A percentile compares a stretch with the other conserved stretches of the same genome.
These are phyloP conservation scores for Serilophus lunatus DNA, from an alignment of 2,113 vertebrate genomes.

Conservation along the genomic window DNA sequence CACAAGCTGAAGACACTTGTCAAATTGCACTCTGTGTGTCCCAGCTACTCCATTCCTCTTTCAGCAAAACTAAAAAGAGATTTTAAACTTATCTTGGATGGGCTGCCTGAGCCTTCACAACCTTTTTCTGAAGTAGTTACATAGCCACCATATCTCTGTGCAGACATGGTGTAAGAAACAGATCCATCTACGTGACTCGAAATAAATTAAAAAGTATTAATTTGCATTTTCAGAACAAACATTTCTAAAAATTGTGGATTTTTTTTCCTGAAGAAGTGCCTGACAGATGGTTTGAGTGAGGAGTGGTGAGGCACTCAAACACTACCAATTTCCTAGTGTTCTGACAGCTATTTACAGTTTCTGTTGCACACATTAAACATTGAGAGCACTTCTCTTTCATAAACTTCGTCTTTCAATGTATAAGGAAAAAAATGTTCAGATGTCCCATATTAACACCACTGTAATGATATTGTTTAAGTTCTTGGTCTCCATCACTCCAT, in stretches of 20 bases:
- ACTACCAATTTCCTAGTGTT: conserved; percentile 59
- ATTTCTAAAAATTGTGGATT: conserved; percentile 58
- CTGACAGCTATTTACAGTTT: conserved; percentile 67
- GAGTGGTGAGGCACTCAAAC: conserved; percentile 54
- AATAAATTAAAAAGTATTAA: conserved; percentile 33
- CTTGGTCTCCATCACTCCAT: not conserved
- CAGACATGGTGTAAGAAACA: not conserved
- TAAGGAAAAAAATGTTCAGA: not conserved
- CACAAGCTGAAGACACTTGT: not conserved
- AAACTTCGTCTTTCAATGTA: conserved; percentile 43
- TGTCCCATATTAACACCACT: not conserved
- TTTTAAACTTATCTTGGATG: not conserved
- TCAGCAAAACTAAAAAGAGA: not conserved
- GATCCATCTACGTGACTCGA: not conserved
- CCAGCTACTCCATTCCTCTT: not conserved
- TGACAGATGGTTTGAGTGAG: conserved; percentile 72
- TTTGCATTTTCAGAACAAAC: conserved; percentile 62
- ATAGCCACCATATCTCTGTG: not conserved
- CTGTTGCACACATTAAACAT: conserved; percentile 60
- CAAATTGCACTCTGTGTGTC: not conserved
- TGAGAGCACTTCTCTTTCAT: conserved; percentile 34
- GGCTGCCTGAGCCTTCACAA: not conserved
- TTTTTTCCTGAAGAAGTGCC: conserved; percentile 52
- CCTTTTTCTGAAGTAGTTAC: not conserved
- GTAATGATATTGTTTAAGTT: not conserved